phyloP scores from a whole-genome alignment of 2,113 vertebrate species.

The Channa maculata region DNA sequence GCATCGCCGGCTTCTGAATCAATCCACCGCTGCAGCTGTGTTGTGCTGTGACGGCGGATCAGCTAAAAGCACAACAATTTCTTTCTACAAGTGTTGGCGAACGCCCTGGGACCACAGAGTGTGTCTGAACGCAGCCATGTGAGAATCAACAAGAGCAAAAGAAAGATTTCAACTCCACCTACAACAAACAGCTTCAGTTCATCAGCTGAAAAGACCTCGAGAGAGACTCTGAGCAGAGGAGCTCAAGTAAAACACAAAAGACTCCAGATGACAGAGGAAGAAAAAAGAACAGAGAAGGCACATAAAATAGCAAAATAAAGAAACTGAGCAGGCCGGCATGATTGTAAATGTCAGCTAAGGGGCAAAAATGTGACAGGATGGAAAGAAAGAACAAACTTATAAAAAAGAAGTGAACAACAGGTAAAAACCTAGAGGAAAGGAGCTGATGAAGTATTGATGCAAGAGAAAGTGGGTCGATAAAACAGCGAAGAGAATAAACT shows the following conservation, averaged over 20 bases:
- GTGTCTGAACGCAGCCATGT: constrained; percentile 31
- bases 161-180: constrained; percentile 38
- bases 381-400: not conserved
- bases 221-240: constrained; percentile 7
- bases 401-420: constrained; percentile 44
- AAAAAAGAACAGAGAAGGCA: not conserved
- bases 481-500: constrained; percentile 66
- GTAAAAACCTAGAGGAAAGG: constrained; percentile 32
- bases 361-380: not conserved
- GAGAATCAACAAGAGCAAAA: constrained; percentile 21
- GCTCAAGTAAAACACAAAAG: constrained; percentile 28
- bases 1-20: constrained; percentile 23
- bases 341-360: constrained; percentile 33
- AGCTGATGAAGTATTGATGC: constrained; percentile 69
- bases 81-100: constrained; percentile 23
- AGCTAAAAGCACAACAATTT: constrained; percentile 39
- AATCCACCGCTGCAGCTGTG: constrained; percentile 1
- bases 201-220: constrained; percentile 34
- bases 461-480: constrained; percentile 69
- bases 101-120: constrained; percentile 14
- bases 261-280: constrained; percentile 21
- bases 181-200: constrained; percentile 42
- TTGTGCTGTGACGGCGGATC: constrained; percentile 15
- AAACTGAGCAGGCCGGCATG: constrained; percentile 35
- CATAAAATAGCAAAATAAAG: not conserved